Percentiles rank a stretch among this genome's conserved stretches.
Evolutionary conservation across 2,888 invertebrate species (phyloP).

Genomic region (Omphaloscelis lunosa): DNA sequence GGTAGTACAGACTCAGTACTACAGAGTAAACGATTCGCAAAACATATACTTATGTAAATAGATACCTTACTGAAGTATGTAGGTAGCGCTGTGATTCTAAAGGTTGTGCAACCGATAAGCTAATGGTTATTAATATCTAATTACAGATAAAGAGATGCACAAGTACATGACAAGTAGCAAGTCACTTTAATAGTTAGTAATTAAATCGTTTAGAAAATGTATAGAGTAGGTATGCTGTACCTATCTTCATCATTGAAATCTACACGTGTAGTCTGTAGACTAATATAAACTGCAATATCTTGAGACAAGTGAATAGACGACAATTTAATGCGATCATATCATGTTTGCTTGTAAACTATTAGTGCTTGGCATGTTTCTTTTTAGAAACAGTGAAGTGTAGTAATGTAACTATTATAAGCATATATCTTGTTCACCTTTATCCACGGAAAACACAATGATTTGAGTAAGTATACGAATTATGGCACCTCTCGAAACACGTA

Average conservation of each 20-base stretch:
- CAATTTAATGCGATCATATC: slow-evolving; percentile 33
- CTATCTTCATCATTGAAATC: slow-evolving; percentile 26
- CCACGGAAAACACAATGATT: slow-evolving; percentile 3
- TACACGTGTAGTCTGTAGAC: slow-evolving; percentile 42
- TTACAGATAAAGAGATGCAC: slow-evolving; percentile 53
- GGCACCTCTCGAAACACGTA: slow-evolving; percentile 1
- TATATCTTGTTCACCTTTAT: not conserved
- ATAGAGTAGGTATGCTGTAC: slow-evolving; percentile 8
- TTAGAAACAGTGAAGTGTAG: slow-evolving; percentile 3
- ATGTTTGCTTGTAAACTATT: not conserved
- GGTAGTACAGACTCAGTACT: not conserved
- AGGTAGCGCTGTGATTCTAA: slow-evolving; percentile 57
- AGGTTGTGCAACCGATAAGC: slow-evolving; percentile 65
- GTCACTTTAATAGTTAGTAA: slow-evolving; percentile 19
- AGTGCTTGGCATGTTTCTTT: not conserved
- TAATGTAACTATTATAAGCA: too few species aligned
- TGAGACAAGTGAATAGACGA: slow-evolving; percentile 13
- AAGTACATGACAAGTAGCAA: slow-evolving; percentile 20
- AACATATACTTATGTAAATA: slow-evolving; percentile 1
- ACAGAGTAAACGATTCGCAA: not conserved
- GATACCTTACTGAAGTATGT: slow-evolving; percentile 14
- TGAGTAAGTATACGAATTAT: slow-evolving; percentile 8
- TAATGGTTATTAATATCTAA: slow-evolving; percentile 57
- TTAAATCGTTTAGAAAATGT: slow-evolving; percentile 29
- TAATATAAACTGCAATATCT: slow-evolving; percentile 19